Percentiles rank a stretch among this genome's conserved stretches.
These are phyloP conservation scores for Cryptocephalus primarius DNA, from an alignment of 2,888 invertebrate genomes.

Conservation along the genomic window DNA sequence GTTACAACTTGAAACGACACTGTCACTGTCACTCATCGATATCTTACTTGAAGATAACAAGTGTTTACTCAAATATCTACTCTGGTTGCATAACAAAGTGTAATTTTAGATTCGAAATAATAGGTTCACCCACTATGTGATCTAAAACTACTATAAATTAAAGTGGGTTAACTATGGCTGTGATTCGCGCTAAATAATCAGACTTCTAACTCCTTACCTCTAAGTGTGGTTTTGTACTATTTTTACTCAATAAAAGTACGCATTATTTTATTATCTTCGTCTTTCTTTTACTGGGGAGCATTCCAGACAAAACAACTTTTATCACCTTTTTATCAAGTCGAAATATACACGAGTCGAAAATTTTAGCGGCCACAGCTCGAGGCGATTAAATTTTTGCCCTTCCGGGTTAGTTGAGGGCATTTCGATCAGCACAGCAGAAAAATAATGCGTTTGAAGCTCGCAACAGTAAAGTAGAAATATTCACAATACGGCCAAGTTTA, in stretches of 20 bases:
- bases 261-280: background rate
- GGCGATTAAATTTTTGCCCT: too few species aligned
- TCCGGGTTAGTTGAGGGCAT: background rate
- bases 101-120: background rate
- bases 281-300: too few species aligned
- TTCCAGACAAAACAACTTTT: too few species aligned
- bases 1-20: too few species aligned
- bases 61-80: background rate
- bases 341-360: too few species aligned
- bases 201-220: background rate
- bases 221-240: slow-evolving; percentile 3
- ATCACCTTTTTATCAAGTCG: too few species aligned
- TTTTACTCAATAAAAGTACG: background rate
- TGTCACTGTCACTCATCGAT: background rate
- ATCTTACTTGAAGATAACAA: background rate
- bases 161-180: slow-evolving; percentile 7
- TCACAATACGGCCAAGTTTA: too few species aligned
- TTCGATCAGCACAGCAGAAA: background rate
- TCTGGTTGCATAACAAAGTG: background rate
- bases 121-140: slow-evolving; percentile 6
- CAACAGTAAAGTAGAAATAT: too few species aligned
- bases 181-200: slow-evolving; percentile 1
- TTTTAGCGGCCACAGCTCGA: too few species aligned
- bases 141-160: background rate
- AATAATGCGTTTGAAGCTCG: background rate